phyloP scores from a whole-genome alignment of 2,888 invertebrate genomes.

The Frankliniella intonsa region DNA sequence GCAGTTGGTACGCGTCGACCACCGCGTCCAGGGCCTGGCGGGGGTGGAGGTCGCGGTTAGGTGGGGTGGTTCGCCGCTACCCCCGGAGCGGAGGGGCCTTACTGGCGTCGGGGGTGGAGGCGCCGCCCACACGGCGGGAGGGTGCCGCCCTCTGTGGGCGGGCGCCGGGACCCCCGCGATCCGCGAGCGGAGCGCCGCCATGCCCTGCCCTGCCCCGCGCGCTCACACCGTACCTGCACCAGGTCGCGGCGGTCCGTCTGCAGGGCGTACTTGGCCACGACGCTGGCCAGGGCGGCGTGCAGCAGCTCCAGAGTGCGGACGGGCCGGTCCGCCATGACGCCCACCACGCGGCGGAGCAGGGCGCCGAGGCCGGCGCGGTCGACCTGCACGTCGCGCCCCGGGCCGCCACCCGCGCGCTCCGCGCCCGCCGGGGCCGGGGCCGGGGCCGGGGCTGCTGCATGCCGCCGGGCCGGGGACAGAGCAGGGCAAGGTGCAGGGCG shows the following conservation, averaged over 20 bases:
- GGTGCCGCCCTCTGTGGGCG: neutral
- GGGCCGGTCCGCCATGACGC: conserved; percentile 1
- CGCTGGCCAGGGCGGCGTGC: conserved; percentile 12
- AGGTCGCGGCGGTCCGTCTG: neutral
- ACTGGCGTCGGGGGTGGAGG: neutral
- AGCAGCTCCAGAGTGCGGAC: neutral
- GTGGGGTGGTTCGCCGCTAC: neutral
- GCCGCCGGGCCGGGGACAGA: neutral
- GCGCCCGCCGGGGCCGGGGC: too few relatives aligned
- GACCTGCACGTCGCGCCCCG: neutral
- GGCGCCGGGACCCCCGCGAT: too few relatives aligned
- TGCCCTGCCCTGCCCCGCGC: neutral
- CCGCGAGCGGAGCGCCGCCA: too few relatives aligned
- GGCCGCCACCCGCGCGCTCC: too few relatives aligned
- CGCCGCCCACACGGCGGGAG: neutral
- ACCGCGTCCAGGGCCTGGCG: neutral
- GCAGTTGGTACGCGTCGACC: neutral
- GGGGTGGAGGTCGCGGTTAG: neutral
- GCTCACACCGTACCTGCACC: neutral
- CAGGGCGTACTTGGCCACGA: neutral
- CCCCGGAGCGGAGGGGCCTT: neutral
- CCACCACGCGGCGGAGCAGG: neutral
- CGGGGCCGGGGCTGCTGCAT: too few relatives aligned
- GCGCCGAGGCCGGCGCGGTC: conserved; percentile 2
- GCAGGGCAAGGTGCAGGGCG: neutral